Evolutionary conservation across 92 coral and sea anemone genomes (phyloP).

Genomic region (Actinernus sp.): DNA sequence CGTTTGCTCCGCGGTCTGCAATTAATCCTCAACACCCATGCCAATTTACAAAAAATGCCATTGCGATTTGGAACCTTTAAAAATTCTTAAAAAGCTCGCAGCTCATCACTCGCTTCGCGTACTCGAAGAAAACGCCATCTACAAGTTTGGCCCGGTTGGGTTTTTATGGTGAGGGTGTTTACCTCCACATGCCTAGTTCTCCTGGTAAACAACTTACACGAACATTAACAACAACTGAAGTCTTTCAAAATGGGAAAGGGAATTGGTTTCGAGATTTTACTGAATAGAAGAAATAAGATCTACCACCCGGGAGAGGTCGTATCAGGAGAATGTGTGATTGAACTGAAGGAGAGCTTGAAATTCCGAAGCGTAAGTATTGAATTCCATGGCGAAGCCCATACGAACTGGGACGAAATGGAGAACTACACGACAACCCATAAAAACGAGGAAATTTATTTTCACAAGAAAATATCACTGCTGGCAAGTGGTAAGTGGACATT

Average conservation of each 20-base stretch:
- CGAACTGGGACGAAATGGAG: slow-evolving; percentile 83
- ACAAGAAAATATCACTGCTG: slow-evolving; percentile 74
- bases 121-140: too few species aligned
- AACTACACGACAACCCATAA: slow-evolving; percentile 77
- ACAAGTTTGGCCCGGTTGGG: too few species aligned
- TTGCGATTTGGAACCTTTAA: too few species aligned
- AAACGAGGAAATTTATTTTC: slow-evolving; percentile 82
- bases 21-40: too few species aligned
- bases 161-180: too few species aligned
- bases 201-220: too few species aligned
- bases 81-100: too few species aligned
- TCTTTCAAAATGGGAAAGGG: slow-evolving; percentile 62
- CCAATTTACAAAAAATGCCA: too few species aligned
- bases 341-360: slow-evolving; percentile 65
- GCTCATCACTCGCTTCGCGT: too few species aligned
- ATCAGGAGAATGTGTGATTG: slow-evolving; percentile 75
- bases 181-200: too few species aligned
- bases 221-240: too few species aligned
- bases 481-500: slow-evolving; percentile 66
- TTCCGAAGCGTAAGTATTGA: slow-evolving; percentile 79
- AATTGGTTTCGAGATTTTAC: slow-evolving; percentile 39
- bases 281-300: slow-evolving; percentile 50
- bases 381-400: slow-evolving; percentile 87
- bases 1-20: too few species aligned
- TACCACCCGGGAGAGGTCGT: slow-evolving; percentile 88